Evolutionary conservation across 1,140 invertebrate genomes (phyloP).

Genomic region (Drosophila trapezifrons): DNA sequence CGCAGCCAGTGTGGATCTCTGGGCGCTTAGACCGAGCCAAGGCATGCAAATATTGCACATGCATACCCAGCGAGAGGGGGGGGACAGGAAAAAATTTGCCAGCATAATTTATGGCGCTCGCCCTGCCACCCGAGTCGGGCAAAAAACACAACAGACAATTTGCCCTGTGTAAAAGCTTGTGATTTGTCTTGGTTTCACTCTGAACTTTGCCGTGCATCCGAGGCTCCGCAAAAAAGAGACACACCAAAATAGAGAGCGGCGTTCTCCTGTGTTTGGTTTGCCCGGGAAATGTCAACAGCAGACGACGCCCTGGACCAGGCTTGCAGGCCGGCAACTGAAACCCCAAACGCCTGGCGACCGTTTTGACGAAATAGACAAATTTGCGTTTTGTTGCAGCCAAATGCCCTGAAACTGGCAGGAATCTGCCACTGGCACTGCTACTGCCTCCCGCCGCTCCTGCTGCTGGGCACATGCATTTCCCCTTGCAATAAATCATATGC

Average conservation of each 20-base stretch:
- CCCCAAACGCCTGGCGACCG: slow-evolving; percentile 74
- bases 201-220: slow-evolving; percentile 54
- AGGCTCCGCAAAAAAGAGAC: slow-evolving; percentile 17
- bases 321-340: slow-evolving; percentile 25
- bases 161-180: slow-evolving; percentile 78
- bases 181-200: slow-evolving; percentile 76
- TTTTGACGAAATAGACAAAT: slow-evolving; percentile 83
- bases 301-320: slow-evolving; percentile 53
- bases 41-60: slow-evolving; percentile 75
- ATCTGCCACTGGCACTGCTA: slow-evolving; percentile 18
- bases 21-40: slow-evolving; percentile 29
- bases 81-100: slow-evolving; percentile 34
- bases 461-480: slow-evolving; percentile 70
- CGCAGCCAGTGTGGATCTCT: not conserved
- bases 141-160: slow-evolving; percentile 74
- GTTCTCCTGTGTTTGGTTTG: slow-evolving; percentile 43
- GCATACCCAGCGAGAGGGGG: slow-evolving; percentile 8
- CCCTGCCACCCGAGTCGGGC: slow-evolving; percentile 12
- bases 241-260: slow-evolving; percentile 21
- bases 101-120: slow-evolving; percentile 80
- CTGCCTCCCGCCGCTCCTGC: slow-evolving; percentile 16
- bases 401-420: slow-evolving; percentile 62
- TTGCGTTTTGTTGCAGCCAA: slow-evolving; percentile 81
- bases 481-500: slow-evolving; percentile 80
- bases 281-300: slow-evolving; percentile 77